These are phyloP conservation scores for Actenoides lindsayi DNA, from an alignment of 2,113 vertebrate species.

Conservation along the genomic window DNA sequence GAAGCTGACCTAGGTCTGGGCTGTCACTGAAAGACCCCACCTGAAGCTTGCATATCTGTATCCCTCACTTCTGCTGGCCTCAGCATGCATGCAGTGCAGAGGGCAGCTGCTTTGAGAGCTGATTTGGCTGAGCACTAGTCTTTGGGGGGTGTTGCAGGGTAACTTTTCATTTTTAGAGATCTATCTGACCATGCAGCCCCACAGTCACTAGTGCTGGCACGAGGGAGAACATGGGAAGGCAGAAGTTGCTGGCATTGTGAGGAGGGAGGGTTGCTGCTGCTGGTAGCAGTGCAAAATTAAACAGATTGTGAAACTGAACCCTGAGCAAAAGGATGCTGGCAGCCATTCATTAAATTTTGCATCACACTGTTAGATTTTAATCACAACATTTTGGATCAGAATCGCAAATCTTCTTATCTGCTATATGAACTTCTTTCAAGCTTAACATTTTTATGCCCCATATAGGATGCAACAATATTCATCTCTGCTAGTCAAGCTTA, in stretches of 20 bases:
- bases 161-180: slow-evolving; percentile 34
- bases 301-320: slow-evolving; percentile 15
- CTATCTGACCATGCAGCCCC: slow-evolving; percentile 37
- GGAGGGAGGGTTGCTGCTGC: neutral
- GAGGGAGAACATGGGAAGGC: neutral
- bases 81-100: slow-evolving; percentile 19
- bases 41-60: neutral
- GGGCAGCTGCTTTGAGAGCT: slow-evolving; percentile 43
- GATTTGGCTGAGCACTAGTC: slow-evolving; percentile 29
- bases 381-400: slow-evolving; percentile 48
- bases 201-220: neutral
- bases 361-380: slow-evolving; percentile 61
- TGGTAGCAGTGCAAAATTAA: neutral
- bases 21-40: neutral
- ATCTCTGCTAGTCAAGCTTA: slow-evolving; percentile 60
- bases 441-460: slow-evolving; percentile 55
- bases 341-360: slow-evolving; percentile 24
- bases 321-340: slow-evolving; percentile 13
- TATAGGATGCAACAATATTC: slow-evolving; percentile 63
- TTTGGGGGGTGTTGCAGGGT: neutral
- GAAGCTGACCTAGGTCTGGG: slow-evolving; percentile 14
- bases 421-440: slow-evolving; percentile 29
- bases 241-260: neutral
- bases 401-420: slow-evolving; percentile 61
- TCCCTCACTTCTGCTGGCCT: slow-evolving; percentile 32